Percentiles rank a stretch among this genome's conserved stretches.
Evolutionary conservation across 1,140 invertebrate genomes (phyloP).

Genomic region (Harlomillsia oculata): DNA sequence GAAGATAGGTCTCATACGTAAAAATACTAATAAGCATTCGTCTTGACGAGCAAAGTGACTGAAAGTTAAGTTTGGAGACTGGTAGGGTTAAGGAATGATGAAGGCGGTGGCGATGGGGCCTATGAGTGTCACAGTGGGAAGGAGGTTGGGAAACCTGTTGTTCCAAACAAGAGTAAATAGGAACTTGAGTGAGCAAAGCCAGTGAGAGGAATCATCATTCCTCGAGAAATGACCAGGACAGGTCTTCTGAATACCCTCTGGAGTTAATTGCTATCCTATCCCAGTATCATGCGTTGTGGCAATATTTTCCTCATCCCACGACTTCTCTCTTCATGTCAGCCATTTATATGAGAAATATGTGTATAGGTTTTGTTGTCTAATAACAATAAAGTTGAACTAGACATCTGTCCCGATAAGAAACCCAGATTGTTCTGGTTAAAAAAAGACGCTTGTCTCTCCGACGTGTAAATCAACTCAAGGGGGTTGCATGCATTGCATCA

Average conservation of each 20-base stretch:
- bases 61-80: neutral
- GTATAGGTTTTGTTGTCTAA: conserved; percentile 21
- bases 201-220: conserved; percentile 13
- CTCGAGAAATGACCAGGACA: conserved; percentile 21
- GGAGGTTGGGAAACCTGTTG: conserved; percentile 21
- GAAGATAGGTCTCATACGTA: too few relatives aligned
- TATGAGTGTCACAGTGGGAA: conserved; percentile 16
- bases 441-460: conserved; percentile 22
- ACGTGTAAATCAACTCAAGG: conserved; percentile 30
- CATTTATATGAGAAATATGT: conserved; percentile 24
- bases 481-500: conserved; percentile 12
- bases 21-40: too few relatives aligned
- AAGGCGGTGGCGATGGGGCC: conserved; percentile 14
- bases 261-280: conserved; percentile 20
- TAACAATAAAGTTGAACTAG: conserved; percentile 30
- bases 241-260: conserved; percentile 14
- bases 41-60: neutral
- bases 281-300: conserved; percentile 11
- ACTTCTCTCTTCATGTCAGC: neutral
- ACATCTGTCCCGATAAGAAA: conserved; percentile 34
- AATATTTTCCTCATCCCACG: conserved; percentile 14
- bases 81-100: conserved; percentile 5
- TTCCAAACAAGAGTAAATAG: conserved; percentile 12
- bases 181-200: neutral
- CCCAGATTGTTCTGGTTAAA: conserved; percentile 28